Base-by-base conservation (phyloP, 2,797 vertebrate genomes). In the Chloroceryle inda region DNA sequence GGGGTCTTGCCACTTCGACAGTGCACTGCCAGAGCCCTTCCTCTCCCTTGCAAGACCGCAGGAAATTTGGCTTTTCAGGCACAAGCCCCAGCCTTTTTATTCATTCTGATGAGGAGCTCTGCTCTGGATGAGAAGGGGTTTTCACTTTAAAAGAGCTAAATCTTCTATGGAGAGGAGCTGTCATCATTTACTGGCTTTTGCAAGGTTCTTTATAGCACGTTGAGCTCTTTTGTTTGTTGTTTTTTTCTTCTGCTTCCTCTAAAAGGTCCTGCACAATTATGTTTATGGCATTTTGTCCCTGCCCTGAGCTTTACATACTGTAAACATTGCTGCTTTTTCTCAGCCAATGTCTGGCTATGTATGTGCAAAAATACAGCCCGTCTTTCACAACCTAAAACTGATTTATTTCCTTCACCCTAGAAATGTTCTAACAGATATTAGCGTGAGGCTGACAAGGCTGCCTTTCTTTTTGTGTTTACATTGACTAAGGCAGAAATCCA, bases 401-500 rank as follows among this genome's bases (percentile, higher is more conserved):
- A 62, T 75, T 85, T 80, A 26, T 76, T 83, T 73, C 61, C 50
- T 72, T 84, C 0, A 0, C 18, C 49, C 4, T 3, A 88, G 52
- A 76, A 71, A 38, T 19, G 23, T 47, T 91, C 49, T 58, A 62
- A 35, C 35, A 80, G 73, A 72, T 62, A 89, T 38, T 63, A 83
- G 33, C 1, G 5, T 4, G 3, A 82, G 45, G 44, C 47, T 96
- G 88, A 93, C 80, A 90, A 94, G 42, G 37, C 64, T n/a, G 19
- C 61, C 56, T 94, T 89, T 95, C 64, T 88, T 92, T 78, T 26
- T 10, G 42, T 19, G 42, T 58, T 95, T 89, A 40, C 26, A 66
- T 13, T 74, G 67, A 92, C 40, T 33, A 61, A 77, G 64, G 64
- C 62, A 85, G 75, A 88, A 78, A 92, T 88, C 50, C 69, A 63